phyloP scores from a whole-genome alignment of 2,888 invertebrate genomes.

The Merodon equestris region DNA sequence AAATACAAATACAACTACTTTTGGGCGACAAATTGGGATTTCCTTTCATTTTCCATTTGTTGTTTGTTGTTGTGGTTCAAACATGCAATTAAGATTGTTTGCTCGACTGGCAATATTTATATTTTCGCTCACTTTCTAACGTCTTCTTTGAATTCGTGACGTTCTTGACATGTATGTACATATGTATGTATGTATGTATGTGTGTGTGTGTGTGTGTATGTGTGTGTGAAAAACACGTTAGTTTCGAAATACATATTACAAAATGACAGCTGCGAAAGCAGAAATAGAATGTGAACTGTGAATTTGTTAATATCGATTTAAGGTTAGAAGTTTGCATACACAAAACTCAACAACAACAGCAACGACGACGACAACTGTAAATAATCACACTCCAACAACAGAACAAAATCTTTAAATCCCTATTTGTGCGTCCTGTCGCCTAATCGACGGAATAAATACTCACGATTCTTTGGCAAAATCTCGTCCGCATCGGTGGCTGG shows the following conservation, averaged over 20 bases:
- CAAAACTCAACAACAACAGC: not conserved
- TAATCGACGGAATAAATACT: conserved; percentile 74
- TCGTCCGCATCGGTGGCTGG: conserved; percentile 91
- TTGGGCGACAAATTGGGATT: conserved; percentile 40
- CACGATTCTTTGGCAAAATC: conserved; percentile 86
- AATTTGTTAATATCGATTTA: conserved; percentile 29
- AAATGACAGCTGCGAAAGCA: conserved; percentile 27
- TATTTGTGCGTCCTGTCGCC: conserved; percentile 9
- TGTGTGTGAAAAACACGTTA: not conserved
- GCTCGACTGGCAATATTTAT: too few species aligned
- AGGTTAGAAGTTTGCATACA: conserved; percentile 20
- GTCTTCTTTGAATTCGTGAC: too few species aligned
- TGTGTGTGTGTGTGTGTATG: too few species aligned
- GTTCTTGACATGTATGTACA: too few species aligned
- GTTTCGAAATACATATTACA: too few species aligned
- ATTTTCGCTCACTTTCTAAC: too few species aligned
- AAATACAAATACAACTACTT: not conserved
- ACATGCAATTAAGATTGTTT: conserved; percentile 15
- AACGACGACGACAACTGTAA: conserved; percentile 19
- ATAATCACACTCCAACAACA: conserved; percentile 1
- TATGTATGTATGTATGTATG: too few species aligned
- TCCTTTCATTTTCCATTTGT: conserved; percentile 4
- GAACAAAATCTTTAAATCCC: conserved; percentile 31
- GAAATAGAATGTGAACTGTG: not conserved
- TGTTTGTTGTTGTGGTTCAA: conserved; percentile 26